Evolutionary conservation across 2,113 vertebrate species (phyloP), one percentile per base, ranked within the genome.

Genomic region (Thermophis baileyi): DNA sequence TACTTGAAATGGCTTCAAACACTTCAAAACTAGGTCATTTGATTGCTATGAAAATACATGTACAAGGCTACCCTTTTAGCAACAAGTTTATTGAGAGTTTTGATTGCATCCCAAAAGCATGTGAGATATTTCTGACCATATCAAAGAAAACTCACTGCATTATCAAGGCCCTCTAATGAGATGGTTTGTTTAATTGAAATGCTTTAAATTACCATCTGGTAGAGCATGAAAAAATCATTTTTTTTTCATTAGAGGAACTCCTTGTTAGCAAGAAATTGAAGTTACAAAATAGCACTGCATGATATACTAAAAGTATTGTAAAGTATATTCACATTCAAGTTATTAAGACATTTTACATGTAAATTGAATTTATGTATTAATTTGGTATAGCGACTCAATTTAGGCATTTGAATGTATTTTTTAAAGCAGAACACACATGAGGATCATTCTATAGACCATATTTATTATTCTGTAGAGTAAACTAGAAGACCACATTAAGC

Each of bases 111-210:
- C 96, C 95, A 95, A 95, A 96, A 97, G 95, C 95, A 95, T 96
- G 94, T 95, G 94, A 94, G 94, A 96, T 94, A 95, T 97, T 97
- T 97, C 97, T 96, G 97, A 97, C 96, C 96, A 94, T 97, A 96
- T 98, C 97, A 97, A 97, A 98, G 97, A 96, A 96, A 96, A 95
- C 94, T 94, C 95, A 96, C 94, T 95, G 87, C 90, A 91, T 96
- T 96, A 97, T 96, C 96, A 96, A 97, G 97, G 94, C 96, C 89
- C 93, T 96, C 95, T 96, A 97, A 97, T 97, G 96, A 98, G 97
- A 96, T 74, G 91, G 96, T 97, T 98, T 97, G 97, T 97, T 97
- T 97, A 97, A 97, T 95, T 97, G 97, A 97, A 97, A 96, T 96
- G 92, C 87, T 97, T 96, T 97, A 97, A 97, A 95, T 97, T 96